Conservation (phyloP, 1,140 invertebrate genomes). For the Achatina immaculata region DNA sequence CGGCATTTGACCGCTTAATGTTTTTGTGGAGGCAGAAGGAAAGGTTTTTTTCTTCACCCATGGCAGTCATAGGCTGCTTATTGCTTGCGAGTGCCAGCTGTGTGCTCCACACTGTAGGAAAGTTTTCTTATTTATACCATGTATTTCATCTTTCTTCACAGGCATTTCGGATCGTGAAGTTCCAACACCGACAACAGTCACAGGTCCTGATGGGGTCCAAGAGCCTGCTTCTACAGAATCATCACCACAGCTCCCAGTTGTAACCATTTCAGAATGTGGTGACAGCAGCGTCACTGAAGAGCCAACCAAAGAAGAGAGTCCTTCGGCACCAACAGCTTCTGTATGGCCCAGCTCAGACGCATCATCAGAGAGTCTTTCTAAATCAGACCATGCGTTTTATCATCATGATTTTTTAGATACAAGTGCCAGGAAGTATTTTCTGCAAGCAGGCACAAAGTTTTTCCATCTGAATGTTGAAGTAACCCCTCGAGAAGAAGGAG, state of each 20-base stretch:
- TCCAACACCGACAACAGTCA: neutral
- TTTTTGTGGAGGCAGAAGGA: too few species aligned
- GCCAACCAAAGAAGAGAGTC: neutral
- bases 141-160: too few species aligned
- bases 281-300: neutral
- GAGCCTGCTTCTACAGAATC: neutral
- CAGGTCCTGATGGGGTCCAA: neutral
- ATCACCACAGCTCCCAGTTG: neutral
- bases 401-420: slow-evolving; percentile 15
- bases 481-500: neutral
- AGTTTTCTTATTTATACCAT: too few species aligned
- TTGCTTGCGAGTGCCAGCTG: too few species aligned
- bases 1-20: too few species aligned
- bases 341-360: neutral
- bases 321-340: neutral
- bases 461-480: slow-evolving; percentile 39
- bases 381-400: slow-evolving; percentile 26
- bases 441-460: slow-evolving; percentile 31
- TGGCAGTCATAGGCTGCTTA: too few species aligned
- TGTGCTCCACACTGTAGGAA: too few species aligned
- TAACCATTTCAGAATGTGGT: neutral
- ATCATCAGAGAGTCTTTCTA: neutral
- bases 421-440: neutral
- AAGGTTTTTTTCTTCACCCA: too few species aligned
- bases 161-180: neutral